Evolutionary conservation across 2,888 invertebrate genomes (phyloP).

Genomic region (Torymus tubicola): DNA sequence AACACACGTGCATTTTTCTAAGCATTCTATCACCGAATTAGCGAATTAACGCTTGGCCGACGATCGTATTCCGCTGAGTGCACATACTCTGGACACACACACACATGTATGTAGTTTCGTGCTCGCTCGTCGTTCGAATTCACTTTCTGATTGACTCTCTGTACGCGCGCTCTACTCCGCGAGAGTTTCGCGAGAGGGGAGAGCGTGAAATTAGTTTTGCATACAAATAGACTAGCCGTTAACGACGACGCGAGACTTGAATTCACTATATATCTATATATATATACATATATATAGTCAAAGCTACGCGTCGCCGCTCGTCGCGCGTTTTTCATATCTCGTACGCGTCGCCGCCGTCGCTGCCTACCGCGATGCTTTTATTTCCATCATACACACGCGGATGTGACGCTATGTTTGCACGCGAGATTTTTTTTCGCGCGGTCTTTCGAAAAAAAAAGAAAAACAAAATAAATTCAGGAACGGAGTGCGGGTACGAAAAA

Average conservation of each 20-base stretch:
- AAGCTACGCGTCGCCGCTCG: neutral
- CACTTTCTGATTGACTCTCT: constrained; percentile 46
- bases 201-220: constrained; percentile 55
- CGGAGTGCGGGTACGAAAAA: neutral
- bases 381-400: neutral
- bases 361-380: neutral
- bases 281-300: neutral
- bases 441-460: constrained; percentile 2
- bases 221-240: constrained; percentile 54
- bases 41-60: constrained; percentile 28
- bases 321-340: too few species aligned
- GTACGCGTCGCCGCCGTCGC: too few species aligned
- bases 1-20: neutral
- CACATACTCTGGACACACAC: too few species aligned
- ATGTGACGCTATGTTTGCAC: neutral
- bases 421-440: neutral
- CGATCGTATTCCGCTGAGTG: constrained; percentile 17
- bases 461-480: neutral
- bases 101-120: constrained; percentile 2
- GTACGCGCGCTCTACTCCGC: neutral
- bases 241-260: constrained; percentile 30
- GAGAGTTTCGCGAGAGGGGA: neutral
- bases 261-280: neutral
- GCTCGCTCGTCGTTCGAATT: constrained; percentile 31
- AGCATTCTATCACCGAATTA: constrained; percentile 20